Evolutionary conservation across 2,797 vertebrate species (phyloP).

Genomic region (Catostomus latipinnis): DNA sequence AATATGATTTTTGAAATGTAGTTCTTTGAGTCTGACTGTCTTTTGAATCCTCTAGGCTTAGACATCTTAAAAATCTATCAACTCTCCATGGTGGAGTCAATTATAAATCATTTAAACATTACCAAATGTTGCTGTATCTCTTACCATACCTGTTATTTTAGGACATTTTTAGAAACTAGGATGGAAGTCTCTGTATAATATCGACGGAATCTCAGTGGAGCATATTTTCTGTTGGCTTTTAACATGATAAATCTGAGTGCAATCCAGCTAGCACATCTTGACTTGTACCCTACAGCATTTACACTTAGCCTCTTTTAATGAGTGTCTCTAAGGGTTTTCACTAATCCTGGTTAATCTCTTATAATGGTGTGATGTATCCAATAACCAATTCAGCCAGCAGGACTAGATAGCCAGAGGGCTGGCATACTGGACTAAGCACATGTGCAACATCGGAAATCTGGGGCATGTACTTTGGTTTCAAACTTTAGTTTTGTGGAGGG

Average conservation of each 20-base stretch:
- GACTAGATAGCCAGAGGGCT: slow-evolving; percentile 12
- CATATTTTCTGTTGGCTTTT: slow-evolving; percentile 28
- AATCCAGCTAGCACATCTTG: slow-evolving; percentile 45
- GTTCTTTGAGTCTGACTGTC: slow-evolving; percentile 7
- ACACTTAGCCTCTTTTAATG: slow-evolving; percentile 49
- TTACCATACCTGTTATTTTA: background rate
- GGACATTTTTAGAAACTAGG: background rate
- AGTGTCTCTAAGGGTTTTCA: slow-evolving; percentile 40
- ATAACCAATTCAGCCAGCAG: slow-evolving; percentile 33
- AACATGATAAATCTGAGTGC: slow-evolving; percentile 26
- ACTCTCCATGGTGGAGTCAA: background rate
- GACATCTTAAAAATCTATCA: slow-evolving; percentile 28
- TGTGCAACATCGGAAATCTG: slow-evolving; percentile 20
- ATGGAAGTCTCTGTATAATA: slow-evolving; percentile 18
- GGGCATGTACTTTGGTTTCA: background rate
- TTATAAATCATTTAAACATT: background rate
- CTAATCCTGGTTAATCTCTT: slow-evolving; percentile 44
- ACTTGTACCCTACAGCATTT: slow-evolving; percentile 33
- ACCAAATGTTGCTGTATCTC: slow-evolving; percentile 4
- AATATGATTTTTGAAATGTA: slow-evolving; percentile 30
- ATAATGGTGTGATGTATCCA: slow-evolving; percentile 46
- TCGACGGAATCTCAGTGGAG: slow-evolving; percentile 6
- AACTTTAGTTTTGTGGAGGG: background rate
- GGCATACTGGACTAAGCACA: slow-evolving; percentile 5
- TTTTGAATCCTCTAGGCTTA: slow-evolving; percentile 23